Base-by-base conservation (phyloP, 2,797 vertebrate species). In the Sparidentex hasta region DNA sequence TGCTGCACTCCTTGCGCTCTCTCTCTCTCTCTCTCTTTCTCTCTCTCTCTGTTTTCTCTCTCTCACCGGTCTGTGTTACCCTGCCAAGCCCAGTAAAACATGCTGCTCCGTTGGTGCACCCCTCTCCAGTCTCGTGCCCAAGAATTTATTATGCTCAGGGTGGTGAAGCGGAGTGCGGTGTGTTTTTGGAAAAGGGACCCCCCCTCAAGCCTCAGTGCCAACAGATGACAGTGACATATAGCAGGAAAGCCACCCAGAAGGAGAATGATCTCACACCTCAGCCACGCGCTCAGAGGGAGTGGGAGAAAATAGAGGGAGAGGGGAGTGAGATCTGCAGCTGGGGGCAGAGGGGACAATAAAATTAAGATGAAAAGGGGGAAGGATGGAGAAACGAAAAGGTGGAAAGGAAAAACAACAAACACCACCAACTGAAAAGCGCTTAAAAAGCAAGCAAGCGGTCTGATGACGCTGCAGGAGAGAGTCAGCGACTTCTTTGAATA, bases 171-270 rank as follows among this genome's bases (percentile, higher is more conserved):
- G 82, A 88, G 83, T 84, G 81, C 11, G 51, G 76, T 57, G 83
- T 88, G 88, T 93, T 88, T 94, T 90, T 81, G 78, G 87, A 90
- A 90, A 89, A 90, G 90, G 78, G 89, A 93, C 93, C 93, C 93
- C 91, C 92, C 88, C 92, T 86, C 84, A 76, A 91, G 89, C 88
- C 84, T 65, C 83, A 71, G 90, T 94, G 92, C 94, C 94, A 95
- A 87, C 92, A 92, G 89, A 95, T 95, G 95, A 95, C 93, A 94
- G 91, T 94, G 94, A 95, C 94, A 94, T 95, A 94, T 93, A 93
- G 91, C 94, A 94, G 94, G 90, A 95, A 94, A 95, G 94, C 95
- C 95, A 95, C 94, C 94, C 95, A 95, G 94, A 92, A 95, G 92
- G 89, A 93, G 86, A 93, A 94, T 95, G 95, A 95, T 93, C 93